Base-by-base conservation (phyloP, 2,113 vertebrate species). In the Odocoileus virginianus region DNA sequence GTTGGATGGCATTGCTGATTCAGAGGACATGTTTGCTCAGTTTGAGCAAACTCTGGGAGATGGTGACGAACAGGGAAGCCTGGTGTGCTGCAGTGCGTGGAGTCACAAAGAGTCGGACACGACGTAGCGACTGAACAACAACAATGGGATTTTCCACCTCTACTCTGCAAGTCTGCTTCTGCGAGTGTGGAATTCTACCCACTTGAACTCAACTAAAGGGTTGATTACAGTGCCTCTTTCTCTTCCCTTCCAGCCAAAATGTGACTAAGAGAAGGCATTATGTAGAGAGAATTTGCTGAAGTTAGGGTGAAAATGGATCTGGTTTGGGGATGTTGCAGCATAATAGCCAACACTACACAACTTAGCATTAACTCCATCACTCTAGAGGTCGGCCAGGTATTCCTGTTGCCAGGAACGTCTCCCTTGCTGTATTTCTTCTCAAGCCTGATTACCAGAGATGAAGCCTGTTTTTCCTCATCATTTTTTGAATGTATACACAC, bases 321-420 rank as follows among this genome's bases (percentile, higher is more conserved):
- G 30, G 14, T 21, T 6, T 14, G n/a, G 47, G 43, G 15, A 23
- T 15, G 40, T 21, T 15, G 2, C 6, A 19, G 33, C 33, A 5
- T 5, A 43, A 40, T 16, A 36, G 13, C 43, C 57, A 23, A 9
- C 17, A 27, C 2, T 4, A 3, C 28, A 16, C 23, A 10, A 30
- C 28, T 61, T 15, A 36, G 11, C 7, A 25, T 3, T 21, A 23
- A 17, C 19, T 23, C 43, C 27, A 1, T 8, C 2, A 1, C 3
- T 2, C 7, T 57, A 25, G 60, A 40, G 6, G 36, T 28, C 17
- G 30, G 40, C 4, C 17, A 58, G 13, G 13, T 30, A 5, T 1
- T 6, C 36, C 27, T 25, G 21, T 23, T 17, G 30, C 54, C 50
- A 5, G 8, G 54, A 52, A 45, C 1, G 16, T 27, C 78, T 84